Percentiles rank a stretch among this genome's conserved stretches.
These are phyloP conservation scores for Tachina lurida DNA, from an alignment of 2,888 invertebrate genomes.

Conservation along the genomic window DNA sequence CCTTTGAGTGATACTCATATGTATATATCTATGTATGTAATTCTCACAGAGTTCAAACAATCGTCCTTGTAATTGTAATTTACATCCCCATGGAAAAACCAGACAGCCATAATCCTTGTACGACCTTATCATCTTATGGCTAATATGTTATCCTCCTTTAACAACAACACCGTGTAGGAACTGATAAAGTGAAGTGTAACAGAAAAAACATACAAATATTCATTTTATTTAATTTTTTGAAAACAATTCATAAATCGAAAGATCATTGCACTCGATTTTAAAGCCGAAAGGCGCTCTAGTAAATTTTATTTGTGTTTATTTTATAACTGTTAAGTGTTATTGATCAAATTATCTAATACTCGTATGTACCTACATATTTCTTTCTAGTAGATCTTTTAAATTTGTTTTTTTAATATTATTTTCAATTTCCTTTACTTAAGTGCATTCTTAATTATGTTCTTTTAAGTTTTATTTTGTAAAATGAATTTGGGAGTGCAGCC, in stretches of 20 bases:
- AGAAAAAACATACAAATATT: slow-evolving; percentile 7
- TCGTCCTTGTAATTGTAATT: slow-evolving; percentile 6
- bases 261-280: slow-evolving; percentile 59
- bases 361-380: background rate
- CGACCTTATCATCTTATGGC: slow-evolving; percentile 9
- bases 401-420: background rate
- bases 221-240: background rate
- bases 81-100: slow-evolving; percentile 2
- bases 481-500: slow-evolving; percentile 37
- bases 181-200: slow-evolving; percentile 27
- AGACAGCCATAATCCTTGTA: background rate
- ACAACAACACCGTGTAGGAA: slow-evolving; percentile 10
- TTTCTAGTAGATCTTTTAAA: slow-evolving; percentile 21
- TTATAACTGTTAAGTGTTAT: slow-evolving; percentile 44
- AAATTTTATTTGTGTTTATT: slow-evolving; percentile 59
- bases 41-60: slow-evolving; percentile 1
- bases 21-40: background rate
- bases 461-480: slow-evolving; percentile 34
- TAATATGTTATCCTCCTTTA: slow-evolving; percentile 21
- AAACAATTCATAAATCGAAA: slow-evolving; percentile 15
- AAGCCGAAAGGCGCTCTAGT: slow-evolving; percentile 31
- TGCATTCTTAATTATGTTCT: slow-evolving; percentile 13
- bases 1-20: background rate
- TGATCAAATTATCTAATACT: slow-evolving; percentile 23
- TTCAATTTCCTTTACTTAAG: slow-evolving; percentile 28